These are phyloP conservation scores for Vipera ursinii DNA, from an alignment of 2,797 vertebrate genomes.

Conservation along the genomic window DNA sequence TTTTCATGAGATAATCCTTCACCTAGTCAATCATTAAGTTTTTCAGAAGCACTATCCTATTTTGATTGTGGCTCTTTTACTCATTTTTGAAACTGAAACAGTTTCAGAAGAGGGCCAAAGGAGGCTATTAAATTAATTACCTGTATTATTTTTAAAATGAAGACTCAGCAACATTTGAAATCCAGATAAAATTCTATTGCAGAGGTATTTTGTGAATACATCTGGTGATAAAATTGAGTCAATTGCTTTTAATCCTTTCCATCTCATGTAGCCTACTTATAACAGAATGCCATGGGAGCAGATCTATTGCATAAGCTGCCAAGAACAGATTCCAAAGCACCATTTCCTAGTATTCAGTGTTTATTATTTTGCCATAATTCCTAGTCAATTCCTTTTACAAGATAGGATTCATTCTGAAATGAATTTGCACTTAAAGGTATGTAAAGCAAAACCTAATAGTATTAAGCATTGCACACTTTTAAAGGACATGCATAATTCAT, in stretches of 20 bases:
- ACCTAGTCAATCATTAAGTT: background rate
- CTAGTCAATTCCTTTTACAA: constrained; percentile 53
- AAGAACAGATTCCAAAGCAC: background rate
- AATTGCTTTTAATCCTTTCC: background rate
- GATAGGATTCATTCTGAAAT: constrained; percentile 62
- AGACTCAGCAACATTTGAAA: background rate
- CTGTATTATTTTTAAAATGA: background rate
- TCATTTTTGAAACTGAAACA: background rate
- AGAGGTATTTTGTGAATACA: background rate
- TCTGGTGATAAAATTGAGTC: too few relatives aligned
- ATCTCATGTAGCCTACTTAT: background rate
- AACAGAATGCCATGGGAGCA: background rate
- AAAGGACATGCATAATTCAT: constrained; percentile 66
- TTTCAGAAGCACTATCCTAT: background rate
- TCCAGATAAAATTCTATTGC: background rate
- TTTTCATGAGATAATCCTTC: background rate
- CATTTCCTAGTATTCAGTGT: constrained; percentile 42
- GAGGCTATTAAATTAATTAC: background rate
- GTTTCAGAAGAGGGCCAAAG: background rate
- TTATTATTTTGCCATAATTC: constrained; percentile 65
- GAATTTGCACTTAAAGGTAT: constrained; percentile 63
- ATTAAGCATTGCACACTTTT: constrained; percentile 54
- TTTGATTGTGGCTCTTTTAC: background rate
- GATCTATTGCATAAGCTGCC: background rate
- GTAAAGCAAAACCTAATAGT: constrained; percentile 34